Percentiles rank a stretch among this genome's conserved stretches.
phyloP scores from a whole-genome alignment of 2,888 invertebrate genomes.

The Drosophila putrida region DNA sequence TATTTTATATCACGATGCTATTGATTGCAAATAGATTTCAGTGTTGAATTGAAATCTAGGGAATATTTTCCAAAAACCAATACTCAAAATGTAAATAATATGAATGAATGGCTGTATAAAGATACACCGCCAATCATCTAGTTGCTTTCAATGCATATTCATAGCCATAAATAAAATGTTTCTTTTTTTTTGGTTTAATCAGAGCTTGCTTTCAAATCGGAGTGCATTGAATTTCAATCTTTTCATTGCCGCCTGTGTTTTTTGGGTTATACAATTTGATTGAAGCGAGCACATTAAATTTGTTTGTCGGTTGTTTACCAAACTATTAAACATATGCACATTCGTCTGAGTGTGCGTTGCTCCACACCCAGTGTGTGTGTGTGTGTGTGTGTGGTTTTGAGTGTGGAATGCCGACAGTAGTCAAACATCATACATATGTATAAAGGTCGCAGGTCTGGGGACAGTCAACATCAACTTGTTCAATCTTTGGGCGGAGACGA shows the following conservation, averaged over 20 bases:
- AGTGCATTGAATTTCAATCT: slow-evolving; percentile 64
- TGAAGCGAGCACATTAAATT: slow-evolving; percentile 70
- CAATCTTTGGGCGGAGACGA: neutral
- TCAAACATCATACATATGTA: slow-evolving; percentile 50
- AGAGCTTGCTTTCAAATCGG: slow-evolving; percentile 27
- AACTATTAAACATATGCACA: slow-evolving; percentile 67
- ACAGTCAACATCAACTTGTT: neutral
- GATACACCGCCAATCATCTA: neutral
- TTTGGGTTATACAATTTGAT: slow-evolving; percentile 69
- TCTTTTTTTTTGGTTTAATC: slow-evolving; percentile 67
- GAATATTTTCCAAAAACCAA: neutral
- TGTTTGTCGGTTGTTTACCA: slow-evolving; percentile 75
- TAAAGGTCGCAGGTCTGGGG: neutral
- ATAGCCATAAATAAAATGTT: slow-evolving; percentile 72
- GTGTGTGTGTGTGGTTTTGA: slow-evolving; percentile 4
- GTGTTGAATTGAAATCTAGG: neutral
- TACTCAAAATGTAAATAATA: neutral
- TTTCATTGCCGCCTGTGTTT: slow-evolving; percentile 21
- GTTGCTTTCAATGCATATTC: neutral
- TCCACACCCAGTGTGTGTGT: too few species aligned
- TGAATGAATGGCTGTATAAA: neutral
- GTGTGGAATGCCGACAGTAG: slow-evolving; percentile 42
- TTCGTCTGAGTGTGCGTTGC: slow-evolving; percentile 16
- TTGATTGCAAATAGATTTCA: neutral
- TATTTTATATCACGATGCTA: too few species aligned